phyloP scores from a whole-genome alignment of 1,140 invertebrate genomes.

The Neodiprion virginianus region DNA sequence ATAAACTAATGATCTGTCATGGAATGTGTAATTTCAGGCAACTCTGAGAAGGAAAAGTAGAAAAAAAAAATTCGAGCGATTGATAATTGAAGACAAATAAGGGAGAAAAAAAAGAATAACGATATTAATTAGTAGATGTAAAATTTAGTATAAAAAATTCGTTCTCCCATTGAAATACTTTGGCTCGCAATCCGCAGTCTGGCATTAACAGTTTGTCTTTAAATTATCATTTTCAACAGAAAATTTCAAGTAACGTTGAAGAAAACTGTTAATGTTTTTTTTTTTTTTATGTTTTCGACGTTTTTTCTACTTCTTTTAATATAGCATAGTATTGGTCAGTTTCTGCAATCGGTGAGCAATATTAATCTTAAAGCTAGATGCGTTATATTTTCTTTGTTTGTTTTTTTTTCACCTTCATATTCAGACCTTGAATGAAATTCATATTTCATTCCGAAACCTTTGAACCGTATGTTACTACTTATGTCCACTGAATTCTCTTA shows the following conservation, averaged over 20 bases:
- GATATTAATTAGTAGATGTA: too few relatives aligned
- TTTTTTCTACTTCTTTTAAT: slow-evolving; percentile 11
- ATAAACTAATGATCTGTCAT: too few relatives aligned
- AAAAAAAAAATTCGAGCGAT: too few relatives aligned
- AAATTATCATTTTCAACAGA: too few relatives aligned
- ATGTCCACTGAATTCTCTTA: background rate
- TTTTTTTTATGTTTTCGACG: slow-evolving; percentile 14
- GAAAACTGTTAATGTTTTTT: slow-evolving; percentile 18
- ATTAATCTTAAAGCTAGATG: background rate
- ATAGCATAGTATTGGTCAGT: background rate
- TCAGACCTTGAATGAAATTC: slow-evolving; percentile 9
- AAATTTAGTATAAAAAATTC: too few relatives aligned
- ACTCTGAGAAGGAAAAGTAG: too few relatives aligned
- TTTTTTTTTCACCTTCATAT: slow-evolving; percentile 20
- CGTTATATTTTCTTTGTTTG: slow-evolving; percentile 12
- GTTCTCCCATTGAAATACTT: too few relatives aligned
- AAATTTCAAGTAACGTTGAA: background rate
- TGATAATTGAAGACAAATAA: too few relatives aligned
- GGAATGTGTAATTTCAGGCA: too few relatives aligned
- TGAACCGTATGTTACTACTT: background rate
- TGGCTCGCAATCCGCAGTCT: too few relatives aligned
- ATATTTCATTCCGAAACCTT: background rate
- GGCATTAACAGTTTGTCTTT: too few relatives aligned
- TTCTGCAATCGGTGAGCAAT: background rate
- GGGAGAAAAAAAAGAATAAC: too few relatives aligned